Evolutionary conservation across 1,140 invertebrate genomes (phyloP).

Genomic region (Paraescarpia echinospica): DNA sequence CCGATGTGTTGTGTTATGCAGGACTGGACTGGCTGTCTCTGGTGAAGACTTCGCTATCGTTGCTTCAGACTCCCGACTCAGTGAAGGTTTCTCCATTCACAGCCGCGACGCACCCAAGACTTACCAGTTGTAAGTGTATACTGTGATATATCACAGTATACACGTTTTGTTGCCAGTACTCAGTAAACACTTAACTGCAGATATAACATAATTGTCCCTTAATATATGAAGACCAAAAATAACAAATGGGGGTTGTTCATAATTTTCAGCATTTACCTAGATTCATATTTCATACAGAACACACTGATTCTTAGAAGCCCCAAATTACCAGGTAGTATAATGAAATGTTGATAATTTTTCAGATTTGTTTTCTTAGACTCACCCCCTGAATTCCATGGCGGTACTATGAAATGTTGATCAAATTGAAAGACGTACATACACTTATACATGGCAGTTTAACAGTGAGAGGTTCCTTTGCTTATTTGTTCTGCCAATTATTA

Average conservation of each 20-base stretch:
- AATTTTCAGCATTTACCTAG: not conserved
- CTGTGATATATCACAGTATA: not conserved
- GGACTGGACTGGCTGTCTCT: constrained; percentile 74
- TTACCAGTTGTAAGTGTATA: constrained; percentile 58
- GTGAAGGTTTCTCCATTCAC: constrained; percentile 85
- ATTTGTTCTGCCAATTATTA: too few species aligned
- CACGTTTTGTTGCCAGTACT: not conserved
- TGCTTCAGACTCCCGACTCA: constrained; percentile 91
- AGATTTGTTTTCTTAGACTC: too few species aligned
- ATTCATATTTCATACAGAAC: not conserved
- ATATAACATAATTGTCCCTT: not conserved
- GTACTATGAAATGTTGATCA: too few species aligned
- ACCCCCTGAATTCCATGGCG: too few species aligned
- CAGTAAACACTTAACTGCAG: not conserved
- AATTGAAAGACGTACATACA: too few species aligned
- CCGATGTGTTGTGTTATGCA: constrained; percentile 30
- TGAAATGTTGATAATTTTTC: too few species aligned
- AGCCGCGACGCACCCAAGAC: constrained; percentile 77
- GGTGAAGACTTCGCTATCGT: constrained; percentile 87
- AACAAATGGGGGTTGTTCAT: not conserved
- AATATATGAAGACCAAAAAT: not conserved
- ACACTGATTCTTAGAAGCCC: not conserved
- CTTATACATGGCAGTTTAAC: too few species aligned
- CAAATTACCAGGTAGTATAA: not conserved
- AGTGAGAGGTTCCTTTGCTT: too few species aligned